phyloP scores from a whole-genome alignment of 2,888 invertebrate species.

The Poecilobothrus nobilitatus region DNA sequence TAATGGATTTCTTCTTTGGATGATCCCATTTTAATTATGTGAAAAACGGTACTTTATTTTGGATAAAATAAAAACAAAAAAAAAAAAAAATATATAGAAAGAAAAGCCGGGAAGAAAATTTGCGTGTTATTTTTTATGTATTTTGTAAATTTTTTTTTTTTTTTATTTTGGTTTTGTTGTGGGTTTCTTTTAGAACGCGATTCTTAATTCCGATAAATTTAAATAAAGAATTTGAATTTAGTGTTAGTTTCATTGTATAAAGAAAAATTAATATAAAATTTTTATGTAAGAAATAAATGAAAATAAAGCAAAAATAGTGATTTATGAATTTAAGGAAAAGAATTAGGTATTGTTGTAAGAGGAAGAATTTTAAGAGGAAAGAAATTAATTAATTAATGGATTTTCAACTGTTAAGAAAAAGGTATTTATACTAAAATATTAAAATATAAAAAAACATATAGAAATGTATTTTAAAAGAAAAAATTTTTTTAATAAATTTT shows the following conservation, averaged over 20 bases:
- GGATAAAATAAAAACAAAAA: background rate
- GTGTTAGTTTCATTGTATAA: too few species aligned
- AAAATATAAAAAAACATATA: too few species aligned
- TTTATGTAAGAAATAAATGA: background rate
- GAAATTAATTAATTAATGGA: too few species aligned
- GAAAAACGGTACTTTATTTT: background rate
- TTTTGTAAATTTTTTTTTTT: too few species aligned
- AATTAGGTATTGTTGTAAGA: too few species aligned
- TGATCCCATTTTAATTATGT: conserved; percentile 1
- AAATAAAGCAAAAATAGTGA: background rate
- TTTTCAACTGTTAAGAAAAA: too few species aligned
- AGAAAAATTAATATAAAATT: too few species aligned
- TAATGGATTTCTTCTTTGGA: background rate
- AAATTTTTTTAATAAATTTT: too few species aligned
- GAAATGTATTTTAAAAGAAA: too few species aligned
- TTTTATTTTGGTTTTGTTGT: background rate
- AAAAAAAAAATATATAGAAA: background rate
- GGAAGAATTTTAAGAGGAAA: too few species aligned
- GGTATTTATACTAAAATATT: too few species aligned
- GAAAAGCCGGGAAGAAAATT: conserved; percentile 1
- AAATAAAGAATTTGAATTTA: background rate
- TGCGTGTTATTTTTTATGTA: background rate
- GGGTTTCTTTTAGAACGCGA: background rate
- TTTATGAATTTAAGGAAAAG: too few species aligned
- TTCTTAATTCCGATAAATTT: background rate